Evolutionary conservation across 2,888 invertebrate genomes (phyloP), one percentile per base, ranked within the genome.

Genomic region (Buathra laborator): DNA sequence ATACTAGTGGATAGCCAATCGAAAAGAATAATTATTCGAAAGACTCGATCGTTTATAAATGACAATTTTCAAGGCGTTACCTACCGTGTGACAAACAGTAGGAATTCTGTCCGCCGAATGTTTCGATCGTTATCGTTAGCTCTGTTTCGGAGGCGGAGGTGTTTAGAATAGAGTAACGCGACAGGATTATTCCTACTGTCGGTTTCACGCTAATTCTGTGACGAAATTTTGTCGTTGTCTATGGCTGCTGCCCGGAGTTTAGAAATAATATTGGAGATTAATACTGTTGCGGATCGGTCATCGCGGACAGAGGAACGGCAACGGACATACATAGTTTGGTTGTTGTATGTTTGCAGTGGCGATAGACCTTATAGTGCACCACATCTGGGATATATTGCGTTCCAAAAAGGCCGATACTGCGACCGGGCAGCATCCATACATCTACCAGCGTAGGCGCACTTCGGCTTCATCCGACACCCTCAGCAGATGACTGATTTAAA

Each of bases 361-460:
- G 95, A 99, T 99, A 95, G 98, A 99, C 95, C 96, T 99, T 94
- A 99, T 99, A 95, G 99, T 99, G 92, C 99, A 99, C 95, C 99
- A 99, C 96, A 99, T 99, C 95, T 97, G 98, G 96, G 99, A 99
- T 95, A 97, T 99, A 93, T 97, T 99, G 95, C 97, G 95, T 94
- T 94, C 94, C 91, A 94, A 93, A 94, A 94, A 93, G 90, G 94
- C 93, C 92, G 94, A 94, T 91, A 93, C 92, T 91, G 93, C 92
- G 90, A 89, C 93, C 94, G 94, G 94, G 94, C 94, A 93, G 93
- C 94, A 94, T 94, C 94, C 94, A 93, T 93, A 92, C 92, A 88
- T 92, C 90, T 90, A 90, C 88, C 93, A 93, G 88, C 92, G 90
- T 92, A 94, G 91, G 88, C 92, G 93, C 91, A 91, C 92, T 84